A percentile compares a stretch with the other conserved stretches of the same genome.
These are phyloP conservation scores for Melanostoma mellinum DNA, from an alignment of 2,888 invertebrate genomes.

Conservation along the genomic window DNA sequence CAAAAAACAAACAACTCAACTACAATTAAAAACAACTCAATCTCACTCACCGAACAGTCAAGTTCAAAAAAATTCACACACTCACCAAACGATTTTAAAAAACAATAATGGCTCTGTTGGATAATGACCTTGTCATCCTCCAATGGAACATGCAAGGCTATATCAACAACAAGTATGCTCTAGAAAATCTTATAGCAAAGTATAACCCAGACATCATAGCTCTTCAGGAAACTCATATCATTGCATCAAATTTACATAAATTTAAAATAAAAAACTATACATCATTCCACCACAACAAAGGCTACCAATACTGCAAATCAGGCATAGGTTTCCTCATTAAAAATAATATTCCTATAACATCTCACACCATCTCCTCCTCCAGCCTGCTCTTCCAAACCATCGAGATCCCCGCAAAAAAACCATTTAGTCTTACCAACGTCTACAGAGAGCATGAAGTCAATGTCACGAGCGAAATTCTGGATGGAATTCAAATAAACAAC, in stretches of 20 bases:
- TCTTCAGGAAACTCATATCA: constrained; percentile 3
- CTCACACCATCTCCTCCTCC: too few relatives aligned
- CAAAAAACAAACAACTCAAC: constrained; percentile 12
- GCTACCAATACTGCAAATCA: too few relatives aligned
- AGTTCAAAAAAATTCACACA: constrained; percentile 9
- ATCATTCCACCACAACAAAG: not conserved
- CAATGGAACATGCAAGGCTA: constrained; percentile 21
- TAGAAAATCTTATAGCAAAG: constrained; percentile 1
- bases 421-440: too few relatives aligned
- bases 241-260: not conserved
- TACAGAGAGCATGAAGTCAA: too few relatives aligned
- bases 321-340: too few relatives aligned
- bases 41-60: not conserved
- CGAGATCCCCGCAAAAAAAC: too few relatives aligned
- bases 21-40: not conserved
- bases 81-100: constrained; percentile 7
- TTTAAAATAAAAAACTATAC: constrained; percentile 10
- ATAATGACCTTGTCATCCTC: constrained; percentile 2
- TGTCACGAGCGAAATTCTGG: too few relatives aligned
- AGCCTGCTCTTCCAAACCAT: too few relatives aligned
- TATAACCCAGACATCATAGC: constrained; percentile 11
- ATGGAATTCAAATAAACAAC: constrained; percentile 3
- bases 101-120: constrained; percentile 15
- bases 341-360: too few relatives aligned
- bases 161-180: constrained; percentile 5